A percentile compares a stretch with the other conserved stretches of the same genome.
These are phyloP conservation scores for Turdus rufiventris DNA, from an alignment of 2,113 vertebrate species.

Conservation along the genomic window DNA sequence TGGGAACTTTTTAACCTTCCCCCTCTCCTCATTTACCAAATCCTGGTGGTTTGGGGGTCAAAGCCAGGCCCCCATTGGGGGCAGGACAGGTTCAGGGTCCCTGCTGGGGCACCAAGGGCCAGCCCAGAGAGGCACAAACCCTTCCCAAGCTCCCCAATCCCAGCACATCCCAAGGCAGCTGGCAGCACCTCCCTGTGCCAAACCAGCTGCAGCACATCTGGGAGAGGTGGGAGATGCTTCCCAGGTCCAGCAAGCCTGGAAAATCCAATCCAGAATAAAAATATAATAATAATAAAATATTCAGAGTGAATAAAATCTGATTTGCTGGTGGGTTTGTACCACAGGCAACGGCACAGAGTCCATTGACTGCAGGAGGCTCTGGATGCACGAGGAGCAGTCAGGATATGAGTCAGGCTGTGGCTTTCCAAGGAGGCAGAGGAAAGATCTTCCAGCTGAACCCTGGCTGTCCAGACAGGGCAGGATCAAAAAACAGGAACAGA, in stretches of 20 bases:
- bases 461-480: not conserved
- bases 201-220: not conserved
- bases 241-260: not conserved
- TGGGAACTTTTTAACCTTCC: not conserved
- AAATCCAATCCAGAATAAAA: not conserved
- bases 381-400: not conserved
- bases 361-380: accelerated
- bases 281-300: too few relatives aligned
- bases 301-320: not conserved
- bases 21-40: not conserved
- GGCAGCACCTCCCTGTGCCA: not conserved
- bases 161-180: not conserved
- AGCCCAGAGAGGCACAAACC: accelerated
- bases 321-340: not conserved
- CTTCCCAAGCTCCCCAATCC: not conserved
- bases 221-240: accelerated
- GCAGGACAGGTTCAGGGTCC: not conserved
- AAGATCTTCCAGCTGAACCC: slow-evolving; percentile 2
- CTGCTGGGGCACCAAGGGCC: not conserved
- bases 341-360: accelerated
- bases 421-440: slow-evolving; percentile 25
- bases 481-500: not conserved
- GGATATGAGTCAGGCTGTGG: slow-evolving; percentile 43
- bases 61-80: not conserved
- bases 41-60: not conserved